These are phyloP conservation scores for Leucopternis melanops DNA, from an alignment of 2,113 vertebrate species.

Conservation along the genomic window DNA sequence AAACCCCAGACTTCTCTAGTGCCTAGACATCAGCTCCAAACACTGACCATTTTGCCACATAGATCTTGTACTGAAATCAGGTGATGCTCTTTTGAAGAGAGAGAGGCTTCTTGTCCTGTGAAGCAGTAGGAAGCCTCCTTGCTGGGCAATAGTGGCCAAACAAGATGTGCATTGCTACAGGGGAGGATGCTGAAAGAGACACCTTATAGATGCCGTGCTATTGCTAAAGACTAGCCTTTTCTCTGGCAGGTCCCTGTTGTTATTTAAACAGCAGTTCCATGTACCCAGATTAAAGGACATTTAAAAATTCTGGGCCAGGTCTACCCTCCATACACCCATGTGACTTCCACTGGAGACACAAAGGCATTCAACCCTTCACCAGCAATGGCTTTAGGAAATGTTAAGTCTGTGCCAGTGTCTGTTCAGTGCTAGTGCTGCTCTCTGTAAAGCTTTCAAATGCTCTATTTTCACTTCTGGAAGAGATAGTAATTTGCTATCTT, in stretches of 20 bases:
- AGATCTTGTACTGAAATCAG: not conserved
- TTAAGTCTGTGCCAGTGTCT: not conserved
- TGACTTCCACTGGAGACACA: not conserved
- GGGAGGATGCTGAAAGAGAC: not conserved
- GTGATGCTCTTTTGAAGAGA: not conserved
- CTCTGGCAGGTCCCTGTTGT: not conserved
- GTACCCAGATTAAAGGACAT: not conserved
- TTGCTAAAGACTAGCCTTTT: not conserved
- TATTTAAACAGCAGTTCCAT: not conserved
- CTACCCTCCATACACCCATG: fast-evolving
- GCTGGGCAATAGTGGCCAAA: not conserved
- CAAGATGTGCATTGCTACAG: not conserved
- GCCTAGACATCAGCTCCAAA: not conserved
- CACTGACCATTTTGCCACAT: not conserved
- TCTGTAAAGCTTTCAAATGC: not conserved
- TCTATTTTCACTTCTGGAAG: not conserved
- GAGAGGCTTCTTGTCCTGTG: not conserved
- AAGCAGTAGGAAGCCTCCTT: not conserved
- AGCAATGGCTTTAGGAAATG: not conserved
- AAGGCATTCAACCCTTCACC: not conserved
- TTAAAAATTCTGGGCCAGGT: not conserved
- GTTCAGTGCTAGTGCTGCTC: not conserved
- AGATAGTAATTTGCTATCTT: not conserved
- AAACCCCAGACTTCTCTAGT: not conserved
- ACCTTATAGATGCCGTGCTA: not conserved